Evolutionary conservation across 2,113 vertebrate species (phyloP), one percentile per base, ranked within the genome.

Genomic region (Pipra filicauda): DNA sequence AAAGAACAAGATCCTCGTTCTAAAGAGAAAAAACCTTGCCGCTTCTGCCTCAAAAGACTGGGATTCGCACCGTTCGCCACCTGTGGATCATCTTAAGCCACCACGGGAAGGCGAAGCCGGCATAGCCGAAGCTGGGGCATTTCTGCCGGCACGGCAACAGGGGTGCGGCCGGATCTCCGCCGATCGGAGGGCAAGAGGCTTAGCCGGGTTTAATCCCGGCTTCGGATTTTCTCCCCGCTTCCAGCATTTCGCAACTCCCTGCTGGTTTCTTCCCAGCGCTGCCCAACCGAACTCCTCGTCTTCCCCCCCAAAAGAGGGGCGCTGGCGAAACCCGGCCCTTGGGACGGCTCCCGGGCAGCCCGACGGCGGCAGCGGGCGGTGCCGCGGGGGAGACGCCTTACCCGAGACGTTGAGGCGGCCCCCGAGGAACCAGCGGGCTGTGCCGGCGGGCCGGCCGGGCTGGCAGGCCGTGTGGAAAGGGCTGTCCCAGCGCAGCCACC

Each of bases 321-420:
- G 8, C 19, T 12, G 49, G 35, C 4, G 4, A 18, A 46, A 22
- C 27, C 31, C 11, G 1, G 1, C 27, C 69, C 33, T 15, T 15
- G 76, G 67, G 13, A 5, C 21, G 12, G 30, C 39, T 21, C 22
- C 70, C 24, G 52, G 9, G 6, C 61, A 3, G 48, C 48, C 27
- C 58, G 23, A 37, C 3, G 58, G 62, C 62, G 9, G 43, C 13
- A 3, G 55, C 49, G 30, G 55, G 49, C 8, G 27, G 46, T 10
- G 15, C 44, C 69, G 37, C 35, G 64, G 46, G 44, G 55, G 61
- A 59, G 46, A 35, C 52, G 5, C 44, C 98, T 98, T 96, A 99
- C 99, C 99, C 21, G 99, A 99, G 66, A 99, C 99, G 77, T 99
- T 99, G 15, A 99, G 93, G 84, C 97, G 98, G 66, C 99, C 99